Base-by-base conservation (phyloP, 2,888 invertebrate species). In the Aricia artaxerxes region DNA sequence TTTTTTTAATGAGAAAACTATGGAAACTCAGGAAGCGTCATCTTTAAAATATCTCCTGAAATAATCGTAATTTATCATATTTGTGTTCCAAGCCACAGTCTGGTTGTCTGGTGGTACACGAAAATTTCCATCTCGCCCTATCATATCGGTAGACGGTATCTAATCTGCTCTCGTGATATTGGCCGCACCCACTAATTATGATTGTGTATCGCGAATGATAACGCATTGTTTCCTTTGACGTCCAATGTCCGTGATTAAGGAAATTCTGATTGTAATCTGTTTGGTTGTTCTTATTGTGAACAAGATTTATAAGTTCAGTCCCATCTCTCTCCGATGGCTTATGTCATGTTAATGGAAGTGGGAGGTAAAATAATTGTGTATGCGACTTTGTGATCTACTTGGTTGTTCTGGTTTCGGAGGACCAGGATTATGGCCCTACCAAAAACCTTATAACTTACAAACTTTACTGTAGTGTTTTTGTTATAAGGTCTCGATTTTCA, bases 151-250 rank as follows among this genome's bases (percentile, higher is more conserved):
- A n/a, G n/a, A n/a, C n/a, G n/a, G 31, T 31, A 69, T 69, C 64
- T 69, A 31, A 69, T 69, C 64, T 49, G 24, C 75, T 49, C 80
- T 60, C 60, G 24, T 80, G 87, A 88, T 87, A 87, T 82, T 81
- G 84, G 87, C 90, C 92, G 88, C 91, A 88, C 93, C 92, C 88
- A 90, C 83, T 88, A 87, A 90, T 92, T 91, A 90, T 85, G 89
- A 91, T 92, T 89, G 90, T 91, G 85, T 89, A 90, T 89, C 87
- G 82, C 81, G 11, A 69, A 35, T 84, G 88, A 90, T 91, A 89
- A 82, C 83, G 80, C 82, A 85, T 84, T 78, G 57, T 44, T 79
- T 78, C 72, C 53, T 73, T 61, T 31, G 75, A 24, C 72, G 38
- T 81, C 79, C 76, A 24, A 40, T 57, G 76, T 11, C 64, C 31